Conservation (phyloP, 2,888 invertebrate species). For the Trissonchulus latispiculum region DNA sequence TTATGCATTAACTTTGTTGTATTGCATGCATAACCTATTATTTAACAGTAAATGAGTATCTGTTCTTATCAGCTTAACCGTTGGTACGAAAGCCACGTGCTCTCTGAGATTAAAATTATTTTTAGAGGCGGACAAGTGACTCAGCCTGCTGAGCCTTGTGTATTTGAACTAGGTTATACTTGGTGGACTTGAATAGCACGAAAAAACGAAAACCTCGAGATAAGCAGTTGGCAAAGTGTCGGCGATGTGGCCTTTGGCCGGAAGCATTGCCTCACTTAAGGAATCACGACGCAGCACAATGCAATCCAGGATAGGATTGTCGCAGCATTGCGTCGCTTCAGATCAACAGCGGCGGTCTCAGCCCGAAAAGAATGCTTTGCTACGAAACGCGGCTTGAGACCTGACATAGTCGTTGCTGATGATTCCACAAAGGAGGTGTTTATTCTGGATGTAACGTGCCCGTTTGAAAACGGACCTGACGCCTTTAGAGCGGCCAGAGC, state of each 20-base stretch:
- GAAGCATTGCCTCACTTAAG: conserved; percentile 44
- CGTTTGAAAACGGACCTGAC: conserved; percentile 1
- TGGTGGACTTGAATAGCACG: conserved; percentile 34
- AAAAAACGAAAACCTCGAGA: neutral
- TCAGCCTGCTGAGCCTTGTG: no score
- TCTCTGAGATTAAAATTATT: no score
- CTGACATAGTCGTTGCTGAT: neutral
- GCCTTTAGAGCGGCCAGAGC: neutral
- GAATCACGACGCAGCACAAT: conserved; percentile 2
- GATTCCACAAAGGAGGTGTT: neutral
- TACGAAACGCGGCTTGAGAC: neutral
- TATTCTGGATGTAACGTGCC: conserved; percentile 2
- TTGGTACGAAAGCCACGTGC: no score
- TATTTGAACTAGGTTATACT: conserved; percentile 30
- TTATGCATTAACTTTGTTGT: no score
- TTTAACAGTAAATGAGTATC: no score
- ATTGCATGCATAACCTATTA: no score
- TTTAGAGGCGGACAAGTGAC: no score
- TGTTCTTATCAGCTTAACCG: no score
- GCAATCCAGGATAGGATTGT: conserved; percentile 4
- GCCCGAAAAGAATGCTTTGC: neutral
- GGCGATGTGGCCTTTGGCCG: conserved; percentile 33
- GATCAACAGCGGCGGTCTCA: neutral
- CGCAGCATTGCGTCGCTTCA: neutral
- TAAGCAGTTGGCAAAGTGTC: conserved; percentile 26